Percentiles rank a stretch among this genome's conserved stretches.
phyloP scores from a whole-genome alignment of 2,113 vertebrate genomes.

The Callospermophilus lateralis region DNA sequence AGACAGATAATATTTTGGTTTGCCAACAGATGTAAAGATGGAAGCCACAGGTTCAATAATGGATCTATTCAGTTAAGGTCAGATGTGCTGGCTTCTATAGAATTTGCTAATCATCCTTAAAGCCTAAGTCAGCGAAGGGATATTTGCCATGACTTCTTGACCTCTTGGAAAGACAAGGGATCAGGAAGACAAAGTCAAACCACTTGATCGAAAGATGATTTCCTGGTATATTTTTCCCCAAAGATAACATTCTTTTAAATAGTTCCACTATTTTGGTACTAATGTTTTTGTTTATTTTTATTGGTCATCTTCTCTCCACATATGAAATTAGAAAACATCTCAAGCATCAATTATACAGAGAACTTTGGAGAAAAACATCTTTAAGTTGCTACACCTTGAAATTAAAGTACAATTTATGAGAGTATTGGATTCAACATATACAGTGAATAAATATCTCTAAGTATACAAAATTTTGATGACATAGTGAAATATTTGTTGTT shows the following conservation, averaged over 20 bases:
- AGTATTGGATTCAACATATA: background rate
- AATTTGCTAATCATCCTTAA: constrained; percentile 5
- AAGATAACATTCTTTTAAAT: constrained; percentile 15
- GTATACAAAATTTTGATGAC: background rate
- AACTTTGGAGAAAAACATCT: background rate
- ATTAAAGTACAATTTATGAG: background rate
- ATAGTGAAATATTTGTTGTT: constrained; percentile 28
- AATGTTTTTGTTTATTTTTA: background rate
- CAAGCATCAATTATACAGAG: background rate
- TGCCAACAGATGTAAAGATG: background rate
- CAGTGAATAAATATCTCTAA: constrained; percentile 53
- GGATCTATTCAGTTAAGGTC: background rate
- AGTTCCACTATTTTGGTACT: background rate
- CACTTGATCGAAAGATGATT: background rate
- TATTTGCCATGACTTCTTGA: background rate
- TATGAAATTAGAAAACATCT: constrained; percentile 33
- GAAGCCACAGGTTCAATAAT: constrained; percentile 20
- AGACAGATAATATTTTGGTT: background rate
- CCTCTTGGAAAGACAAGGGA: background rate
- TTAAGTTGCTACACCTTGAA: background rate
- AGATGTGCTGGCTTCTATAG: background rate
- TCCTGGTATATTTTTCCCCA: background rate
- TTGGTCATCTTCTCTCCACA: background rate
- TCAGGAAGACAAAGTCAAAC: background rate
- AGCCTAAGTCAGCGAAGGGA: background rate